Evolutionary conservation across 2,888 invertebrate genomes (phyloP).

Genomic region (Drosophila neutralis): DNA sequence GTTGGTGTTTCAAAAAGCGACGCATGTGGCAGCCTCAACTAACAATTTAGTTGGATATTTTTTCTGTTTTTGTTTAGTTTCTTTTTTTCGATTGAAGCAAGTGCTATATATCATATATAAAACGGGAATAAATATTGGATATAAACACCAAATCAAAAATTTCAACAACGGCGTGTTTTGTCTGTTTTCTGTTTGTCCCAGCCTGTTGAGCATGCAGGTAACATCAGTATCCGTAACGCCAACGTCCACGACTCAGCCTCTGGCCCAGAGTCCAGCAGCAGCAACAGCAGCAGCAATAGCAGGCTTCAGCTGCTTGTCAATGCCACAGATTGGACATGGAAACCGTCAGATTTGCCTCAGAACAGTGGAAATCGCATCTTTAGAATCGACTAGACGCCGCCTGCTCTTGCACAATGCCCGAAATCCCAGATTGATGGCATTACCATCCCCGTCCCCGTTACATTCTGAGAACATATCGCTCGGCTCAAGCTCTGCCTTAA

Average conservation of each 20-base stretch:
- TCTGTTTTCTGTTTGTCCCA: background rate
- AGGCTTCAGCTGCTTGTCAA: background rate
- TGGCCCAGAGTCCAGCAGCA: background rate
- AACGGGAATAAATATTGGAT: background rate
- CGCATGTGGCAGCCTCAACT: conserved; percentile 5
- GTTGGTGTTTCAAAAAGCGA: conserved; percentile 2
- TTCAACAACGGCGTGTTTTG: background rate
- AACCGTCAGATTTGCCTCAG: background rate
- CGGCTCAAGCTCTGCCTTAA: background rate
- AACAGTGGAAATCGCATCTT: conserved; percentile 5
- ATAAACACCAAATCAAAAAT: background rate
- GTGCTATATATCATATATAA: background rate
- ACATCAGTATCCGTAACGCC: conserved; percentile 9
- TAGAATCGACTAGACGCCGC: conserved; percentile 2
- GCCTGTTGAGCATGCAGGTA: conserved; percentile 18
- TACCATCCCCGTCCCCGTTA: background rate
- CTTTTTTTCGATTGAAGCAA: background rate
- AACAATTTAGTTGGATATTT: background rate
- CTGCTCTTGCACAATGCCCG: conserved; percentile 5
- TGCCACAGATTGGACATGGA: background rate
- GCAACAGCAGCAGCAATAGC: background rate
- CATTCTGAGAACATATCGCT: background rate
- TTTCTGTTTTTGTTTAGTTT: background rate
- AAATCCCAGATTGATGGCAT: background rate
- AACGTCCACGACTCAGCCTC: background rate